Conservation (phyloP, 2,888 invertebrate genomes). For the Hydropsyche betteni region DNA sequence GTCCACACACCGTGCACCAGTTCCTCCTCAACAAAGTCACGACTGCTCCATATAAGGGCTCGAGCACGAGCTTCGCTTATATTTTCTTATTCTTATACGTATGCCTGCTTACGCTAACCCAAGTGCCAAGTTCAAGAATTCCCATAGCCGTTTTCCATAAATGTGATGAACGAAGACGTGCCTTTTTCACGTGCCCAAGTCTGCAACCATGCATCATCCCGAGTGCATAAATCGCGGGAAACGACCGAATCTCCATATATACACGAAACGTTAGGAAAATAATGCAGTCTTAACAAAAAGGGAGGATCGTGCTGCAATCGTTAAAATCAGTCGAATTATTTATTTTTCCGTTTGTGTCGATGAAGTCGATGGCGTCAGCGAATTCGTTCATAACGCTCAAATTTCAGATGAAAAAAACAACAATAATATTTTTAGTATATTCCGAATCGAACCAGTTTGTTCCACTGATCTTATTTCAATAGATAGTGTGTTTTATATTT, state of each 20-base stretch:
- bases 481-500: no score
- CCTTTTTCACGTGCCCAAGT: constrained; percentile 11
- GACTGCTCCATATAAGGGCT: constrained; percentile 48
- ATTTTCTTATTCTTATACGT: constrained; percentile 12
- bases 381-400: no score
- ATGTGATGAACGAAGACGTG: constrained; percentile 35
- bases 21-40: constrained; percentile 47
- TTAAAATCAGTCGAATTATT: no score
- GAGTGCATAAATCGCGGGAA: constrained; percentile 22
- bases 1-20: constrained; percentile 39
- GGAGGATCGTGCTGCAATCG: no score
- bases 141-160: constrained; percentile 45
- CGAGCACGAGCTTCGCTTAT: constrained; percentile 44
- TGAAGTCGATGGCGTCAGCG: no score
- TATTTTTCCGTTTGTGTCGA: no score
- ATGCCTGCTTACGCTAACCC: no score
- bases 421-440: no score
- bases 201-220: constrained; percentile 34
- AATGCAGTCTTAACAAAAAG: no score
- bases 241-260: constrained; percentile 1
- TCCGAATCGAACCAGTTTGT: no score
- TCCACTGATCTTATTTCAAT: no score
- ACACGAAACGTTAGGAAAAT: not conserved
- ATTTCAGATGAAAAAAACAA: no score
- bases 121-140: constrained; percentile 49